Base-by-base conservation (phyloP, 2,797 vertebrate species). In the Nyctalus aviator region DNA sequence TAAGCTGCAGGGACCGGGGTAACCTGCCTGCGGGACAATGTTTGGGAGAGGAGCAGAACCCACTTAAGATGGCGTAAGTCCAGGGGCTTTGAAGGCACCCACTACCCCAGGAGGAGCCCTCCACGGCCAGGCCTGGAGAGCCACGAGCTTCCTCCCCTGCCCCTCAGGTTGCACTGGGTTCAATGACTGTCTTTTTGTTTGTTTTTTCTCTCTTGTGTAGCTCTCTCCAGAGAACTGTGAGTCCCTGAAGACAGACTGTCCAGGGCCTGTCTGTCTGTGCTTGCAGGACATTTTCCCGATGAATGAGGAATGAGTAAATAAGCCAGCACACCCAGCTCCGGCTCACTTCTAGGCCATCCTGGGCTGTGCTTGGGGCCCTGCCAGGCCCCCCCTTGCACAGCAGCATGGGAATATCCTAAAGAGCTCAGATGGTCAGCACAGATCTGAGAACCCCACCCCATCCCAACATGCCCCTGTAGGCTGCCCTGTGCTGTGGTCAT, bases 341-440 rank as follows among this genome's bases (percentile, higher is more conserved):
- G 32, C 21, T 3, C 9, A 2, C 41, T 15, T 20, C 73, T 0
- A 0, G 2, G 4, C 8, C 53, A 1, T 3, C 7, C 15, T 0
- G 0, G n/a, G 17, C 17, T 3, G 8, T 2, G 15, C 0, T 7
- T 6, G 23, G 18, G 17, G 20, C 69, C 35, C 77, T n/a, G 57
- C 48, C 25, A 9, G 72, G 14, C 35, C 21, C 1, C 12, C n/a
- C 6, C 13, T 13, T 7, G 81, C 14, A 7, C 9, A 21, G 66
- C 71, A 57, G 48, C 15, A 0, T 0, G 7, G 25, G 32, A 73
- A 8, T 10, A 2, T 8, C 44, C 73, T 2, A 8, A 48, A 25
- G n/a, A 15, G 25, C 15, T 12, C 25, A 30, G 57, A 30, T 27
- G 57, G 57, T 12, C 25, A 62, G 25, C 57, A 62, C 25, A 32